phyloP scores from a whole-genome alignment of 2,797 vertebrate species.

The Lacerta viridis region DNA sequence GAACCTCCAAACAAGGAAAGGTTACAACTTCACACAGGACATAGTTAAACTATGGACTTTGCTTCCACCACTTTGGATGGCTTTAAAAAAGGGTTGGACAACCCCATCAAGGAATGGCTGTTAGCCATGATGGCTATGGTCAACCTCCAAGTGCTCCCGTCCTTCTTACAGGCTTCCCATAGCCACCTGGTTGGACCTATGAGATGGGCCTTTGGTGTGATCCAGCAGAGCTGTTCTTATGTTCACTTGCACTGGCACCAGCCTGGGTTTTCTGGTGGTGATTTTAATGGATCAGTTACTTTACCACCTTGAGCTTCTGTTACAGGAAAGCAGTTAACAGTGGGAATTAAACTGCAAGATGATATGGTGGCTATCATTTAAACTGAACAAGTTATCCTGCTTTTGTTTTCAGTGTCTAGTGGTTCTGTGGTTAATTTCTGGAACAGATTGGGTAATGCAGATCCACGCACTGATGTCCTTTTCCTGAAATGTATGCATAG shows the following conservation, averaged over 20 bases:
- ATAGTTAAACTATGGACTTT: too few species aligned
- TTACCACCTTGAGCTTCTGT: background rate
- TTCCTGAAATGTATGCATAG: background rate
- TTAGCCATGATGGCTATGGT: too few species aligned
- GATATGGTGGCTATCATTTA: background rate
- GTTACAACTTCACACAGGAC: too few species aligned
- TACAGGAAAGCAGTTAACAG: conserved; percentile 8
- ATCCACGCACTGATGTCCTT: conserved; percentile 34
- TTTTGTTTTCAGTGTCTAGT: conserved; percentile 40
- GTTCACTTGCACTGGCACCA: background rate
- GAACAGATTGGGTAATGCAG: conserved; percentile 8
- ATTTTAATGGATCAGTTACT: background rate
- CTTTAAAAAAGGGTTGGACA: too few species aligned
- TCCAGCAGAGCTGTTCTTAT: too few species aligned
- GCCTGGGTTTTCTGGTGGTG: conserved; percentile 6
- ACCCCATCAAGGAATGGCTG: too few species aligned
- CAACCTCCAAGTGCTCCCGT: too few species aligned
- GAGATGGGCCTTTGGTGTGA: too few species aligned
- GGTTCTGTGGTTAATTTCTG: background rate
- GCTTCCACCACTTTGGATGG: too few species aligned
- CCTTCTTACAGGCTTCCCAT: too few species aligned
- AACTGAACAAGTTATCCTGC: conserved; percentile 27
- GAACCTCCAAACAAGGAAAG: too few species aligned
- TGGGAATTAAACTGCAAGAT: background rate
- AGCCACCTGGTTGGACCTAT: too few species aligned